phyloP scores from a whole-genome alignment of 2,888 invertebrate species.

The Scaptomyza tumidula region DNA sequence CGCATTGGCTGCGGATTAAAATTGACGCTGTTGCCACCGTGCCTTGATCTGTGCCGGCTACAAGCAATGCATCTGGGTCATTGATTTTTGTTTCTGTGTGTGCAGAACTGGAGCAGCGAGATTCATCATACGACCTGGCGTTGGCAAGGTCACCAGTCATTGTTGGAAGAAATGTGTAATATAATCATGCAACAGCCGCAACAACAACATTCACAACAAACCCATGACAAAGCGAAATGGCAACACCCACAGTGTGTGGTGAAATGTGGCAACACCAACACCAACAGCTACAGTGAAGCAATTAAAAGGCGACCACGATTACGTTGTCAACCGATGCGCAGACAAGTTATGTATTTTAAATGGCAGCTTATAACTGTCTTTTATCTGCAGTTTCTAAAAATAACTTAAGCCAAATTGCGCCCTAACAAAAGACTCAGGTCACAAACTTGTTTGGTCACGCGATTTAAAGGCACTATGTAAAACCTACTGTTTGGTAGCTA shows the following conservation, averaged over 20 bases:
- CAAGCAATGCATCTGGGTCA: slow-evolving; percentile 63
- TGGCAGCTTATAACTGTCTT: slow-evolving; percentile 12
- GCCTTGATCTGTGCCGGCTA: slow-evolving; percentile 45
- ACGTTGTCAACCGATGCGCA: slow-evolving; percentile 52
- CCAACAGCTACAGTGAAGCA: not conserved
- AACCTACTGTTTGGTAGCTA: not conserved
- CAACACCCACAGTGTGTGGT: not conserved
- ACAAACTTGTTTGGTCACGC: slow-evolving; percentile 65
- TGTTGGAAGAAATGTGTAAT: slow-evolving; percentile 19
- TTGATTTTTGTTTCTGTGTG: slow-evolving; percentile 1
- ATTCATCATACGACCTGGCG: slow-evolving; percentile 36
- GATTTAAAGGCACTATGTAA: slow-evolving; percentile 18
- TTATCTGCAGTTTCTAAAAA: slow-evolving; percentile 21
- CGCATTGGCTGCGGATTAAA: slow-evolving; percentile 53
- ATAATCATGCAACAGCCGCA: slow-evolving; percentile 18
- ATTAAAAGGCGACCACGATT: slow-evolving; percentile 53
- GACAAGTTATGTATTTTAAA: slow-evolving; percentile 10
- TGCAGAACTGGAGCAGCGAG: slow-evolving; percentile 64
- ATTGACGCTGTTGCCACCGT: slow-evolving; percentile 26
- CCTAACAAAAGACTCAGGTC: slow-evolving; percentile 68
- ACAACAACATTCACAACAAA: not conserved
- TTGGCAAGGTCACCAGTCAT: slow-evolving; percentile 60
- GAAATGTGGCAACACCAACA: slow-evolving; percentile 36
- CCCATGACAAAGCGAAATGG: slow-evolving; percentile 21
- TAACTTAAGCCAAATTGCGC: slow-evolving; percentile 10